Evolutionary conservation across 2,113 vertebrate species (phyloP).

Genomic region (Perca flavescens): DNA sequence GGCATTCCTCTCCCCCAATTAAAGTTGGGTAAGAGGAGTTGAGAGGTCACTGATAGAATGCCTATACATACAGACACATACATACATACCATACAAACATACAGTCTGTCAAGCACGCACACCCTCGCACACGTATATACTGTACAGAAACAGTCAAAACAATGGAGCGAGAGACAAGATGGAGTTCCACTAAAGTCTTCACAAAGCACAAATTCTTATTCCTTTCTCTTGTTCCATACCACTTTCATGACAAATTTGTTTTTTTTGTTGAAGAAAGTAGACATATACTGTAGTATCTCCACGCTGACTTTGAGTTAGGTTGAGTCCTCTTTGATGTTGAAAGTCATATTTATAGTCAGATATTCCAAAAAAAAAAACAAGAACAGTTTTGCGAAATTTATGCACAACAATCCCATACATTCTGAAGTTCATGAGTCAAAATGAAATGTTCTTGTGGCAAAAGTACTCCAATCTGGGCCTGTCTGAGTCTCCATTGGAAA

Average conservation of each 20-base stretch:
- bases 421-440: conserved; percentile 82
- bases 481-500: conserved; percentile 66
- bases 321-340: conserved; percentile 77
- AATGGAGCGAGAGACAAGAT: conserved; percentile 81
- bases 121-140: conserved; percentile 93
- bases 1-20: conserved; percentile 81
- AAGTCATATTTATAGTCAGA: conserved; percentile 79
- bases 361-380: conserved; percentile 73
- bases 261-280: conserved; percentile 75
- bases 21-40: conserved; percentile 82
- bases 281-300: conserved; percentile 81
- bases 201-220: conserved; percentile 81
- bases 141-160: conserved; percentile 86
- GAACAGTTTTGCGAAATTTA: conserved; percentile 78
- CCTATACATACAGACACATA: conserved; percentile 91
- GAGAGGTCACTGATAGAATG: conserved; percentile 99
- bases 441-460: conserved; percentile 79
- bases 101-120: conserved; percentile 91
- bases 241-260: conserved; percentile 73
- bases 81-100: conserved; percentile 91
- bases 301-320: conserved; percentile 72
- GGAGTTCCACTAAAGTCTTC: conserved; percentile 82
- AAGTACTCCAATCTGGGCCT: conserved; percentile 71
- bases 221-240: conserved; percentile 78
- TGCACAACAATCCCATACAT: conserved; percentile 84